These are phyloP conservation scores for Pantala flavescens DNA, from an alignment of 1,140 invertebrate genomes.

Conservation along the genomic window DNA sequence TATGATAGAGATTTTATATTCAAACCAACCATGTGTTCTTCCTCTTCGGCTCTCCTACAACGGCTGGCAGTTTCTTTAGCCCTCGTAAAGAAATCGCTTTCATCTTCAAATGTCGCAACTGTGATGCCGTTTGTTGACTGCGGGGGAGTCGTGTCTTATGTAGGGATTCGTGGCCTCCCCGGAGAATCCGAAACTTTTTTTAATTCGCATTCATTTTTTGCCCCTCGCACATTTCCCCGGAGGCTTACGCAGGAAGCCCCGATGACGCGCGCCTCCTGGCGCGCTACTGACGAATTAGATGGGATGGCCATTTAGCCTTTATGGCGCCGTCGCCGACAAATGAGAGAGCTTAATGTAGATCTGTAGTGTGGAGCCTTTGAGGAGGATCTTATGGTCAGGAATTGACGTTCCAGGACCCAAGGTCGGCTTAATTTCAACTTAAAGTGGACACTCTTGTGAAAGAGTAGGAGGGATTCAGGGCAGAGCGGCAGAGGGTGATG, in stretches of 20 bases:
- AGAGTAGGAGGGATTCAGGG: too few species aligned
- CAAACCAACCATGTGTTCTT: too few species aligned
- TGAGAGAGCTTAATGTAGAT: neutral
- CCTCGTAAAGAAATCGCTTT: too few species aligned
- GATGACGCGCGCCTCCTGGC: too few species aligned
- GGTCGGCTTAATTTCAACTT: neutral
- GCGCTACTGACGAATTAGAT: neutral
- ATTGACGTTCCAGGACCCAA: neutral
- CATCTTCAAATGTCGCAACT: too few species aligned
- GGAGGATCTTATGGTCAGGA: neutral
- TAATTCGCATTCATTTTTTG: neutral
- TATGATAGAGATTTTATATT: too few species aligned
- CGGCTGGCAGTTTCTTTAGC: too few species aligned
- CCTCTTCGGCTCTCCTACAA: too few species aligned
- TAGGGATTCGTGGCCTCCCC: neutral
- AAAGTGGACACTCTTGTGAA: neutral
- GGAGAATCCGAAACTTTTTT: neutral
- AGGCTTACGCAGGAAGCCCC: too few species aligned
- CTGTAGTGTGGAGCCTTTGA: neutral
- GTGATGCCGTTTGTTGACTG: neutral
- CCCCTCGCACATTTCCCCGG: neutral
- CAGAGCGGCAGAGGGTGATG: too few species aligned
- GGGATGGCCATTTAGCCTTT: neutral
- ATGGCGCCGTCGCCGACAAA: neutral
- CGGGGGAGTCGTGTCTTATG: neutral